phyloP scores from a whole-genome alignment of 2,797 vertebrate species.

The Onychomys leucogaster region DNA sequence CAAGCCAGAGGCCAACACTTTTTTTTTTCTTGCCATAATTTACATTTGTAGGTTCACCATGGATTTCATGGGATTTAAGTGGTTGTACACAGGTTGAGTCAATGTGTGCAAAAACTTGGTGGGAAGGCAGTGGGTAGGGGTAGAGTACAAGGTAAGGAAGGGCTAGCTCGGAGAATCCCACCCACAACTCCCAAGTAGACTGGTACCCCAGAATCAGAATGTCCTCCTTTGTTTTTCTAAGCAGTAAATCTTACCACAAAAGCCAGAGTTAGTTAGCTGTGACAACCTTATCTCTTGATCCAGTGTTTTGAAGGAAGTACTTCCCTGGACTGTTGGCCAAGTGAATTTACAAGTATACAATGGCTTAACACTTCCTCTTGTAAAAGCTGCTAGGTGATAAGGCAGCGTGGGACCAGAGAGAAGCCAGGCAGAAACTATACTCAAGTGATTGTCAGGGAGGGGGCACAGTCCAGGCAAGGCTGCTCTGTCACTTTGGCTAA shows the following conservation, averaged over 20 bases:
- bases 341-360: neutral
- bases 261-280: neutral
- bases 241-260: neutral
- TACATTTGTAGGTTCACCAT: neutral
- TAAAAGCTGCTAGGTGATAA: neutral
- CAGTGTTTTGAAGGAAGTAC: neutral
- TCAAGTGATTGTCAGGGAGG: too few relatives aligned
- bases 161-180: neutral
- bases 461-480: accelerated
- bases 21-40: neutral
- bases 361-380: slow-evolving; percentile 34
- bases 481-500: neutral
- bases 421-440: neutral
- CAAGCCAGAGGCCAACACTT: neutral
- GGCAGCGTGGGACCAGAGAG: neutral
- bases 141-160: neutral
- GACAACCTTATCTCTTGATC: neutral
- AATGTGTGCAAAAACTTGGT: neutral
- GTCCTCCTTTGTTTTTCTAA: neutral
- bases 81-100: neutral
- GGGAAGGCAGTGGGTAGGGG: neutral
- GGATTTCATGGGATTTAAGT: neutral
- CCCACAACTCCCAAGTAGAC: neutral
- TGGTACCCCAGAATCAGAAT: neutral
- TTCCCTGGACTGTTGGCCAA: neutral